A percentile compares a stretch with the other conserved stretches of the same genome.
Conservation (phyloP, 1,140 invertebrate genomes). For the Sminthurides bifidus region DNA sequence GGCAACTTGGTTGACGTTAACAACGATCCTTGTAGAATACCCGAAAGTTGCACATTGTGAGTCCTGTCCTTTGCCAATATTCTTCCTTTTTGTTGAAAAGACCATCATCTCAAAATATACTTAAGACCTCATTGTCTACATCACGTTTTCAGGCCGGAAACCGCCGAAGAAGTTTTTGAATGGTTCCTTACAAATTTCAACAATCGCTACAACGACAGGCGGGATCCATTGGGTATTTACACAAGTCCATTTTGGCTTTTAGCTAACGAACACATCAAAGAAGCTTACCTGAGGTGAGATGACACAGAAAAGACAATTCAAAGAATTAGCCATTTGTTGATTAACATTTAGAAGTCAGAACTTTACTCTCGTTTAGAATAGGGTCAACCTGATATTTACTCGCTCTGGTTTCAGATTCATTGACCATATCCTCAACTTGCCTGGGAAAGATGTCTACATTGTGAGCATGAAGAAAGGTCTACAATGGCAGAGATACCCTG, state of each 20-base stretch:
- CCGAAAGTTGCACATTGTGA: conserved; percentile 41
- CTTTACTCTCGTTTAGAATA: too few species aligned
- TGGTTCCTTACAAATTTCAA: conserved; percentile 45
- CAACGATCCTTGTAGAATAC: conserved; percentile 38
- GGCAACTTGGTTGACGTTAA: conserved; percentile 32
- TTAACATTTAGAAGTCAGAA: too few species aligned
- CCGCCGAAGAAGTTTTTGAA: conserved; percentile 39
- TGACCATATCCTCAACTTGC: too few species aligned
- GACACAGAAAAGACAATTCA: too few species aligned
- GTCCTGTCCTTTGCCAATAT: too few species aligned
- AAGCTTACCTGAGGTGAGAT: not conserved
- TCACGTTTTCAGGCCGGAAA: conserved; percentile 32
- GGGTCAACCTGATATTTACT: too few species aligned
- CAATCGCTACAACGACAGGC: conserved; percentile 43
- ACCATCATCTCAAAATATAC: too few species aligned
- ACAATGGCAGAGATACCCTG: conserved; percentile 37
- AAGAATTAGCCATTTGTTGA: too few species aligned
- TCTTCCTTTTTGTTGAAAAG: too few species aligned
- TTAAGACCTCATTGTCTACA: conserved; percentile 26
- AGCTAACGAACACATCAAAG: not conserved
- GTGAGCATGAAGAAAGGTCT: conserved; percentile 33
- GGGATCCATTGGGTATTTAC: conserved; percentile 48
- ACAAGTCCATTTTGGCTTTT: conserved; percentile 45
- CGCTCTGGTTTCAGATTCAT: not conserved
- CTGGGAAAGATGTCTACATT: conserved; percentile 33